Evolutionary conservation across 2,888 invertebrate species (phyloP), one percentile per base, ranked within the genome.

Genomic region (Hoplodrina blanda): DNA sequence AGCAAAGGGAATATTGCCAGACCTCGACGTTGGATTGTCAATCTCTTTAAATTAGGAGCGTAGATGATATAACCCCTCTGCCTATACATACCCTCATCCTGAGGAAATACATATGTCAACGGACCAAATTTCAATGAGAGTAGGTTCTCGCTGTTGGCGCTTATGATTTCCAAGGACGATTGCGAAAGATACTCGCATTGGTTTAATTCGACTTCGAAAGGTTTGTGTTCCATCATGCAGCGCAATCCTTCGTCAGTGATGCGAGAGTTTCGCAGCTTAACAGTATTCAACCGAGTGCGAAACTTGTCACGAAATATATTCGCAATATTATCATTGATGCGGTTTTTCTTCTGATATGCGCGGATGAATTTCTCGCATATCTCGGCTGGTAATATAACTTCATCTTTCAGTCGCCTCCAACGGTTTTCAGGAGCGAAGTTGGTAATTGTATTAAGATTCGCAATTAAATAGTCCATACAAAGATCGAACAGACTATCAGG

Each of bases 231-330:
- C 91, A 98, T 94, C 19, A 99, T 93, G 63, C 97, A 97, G 81
- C 96, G 96, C 61, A 99, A 93, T 69, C 98, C 97, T 73, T 96
- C 94, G 89, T 98, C 97, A 13, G 97, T 97, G 56, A 99, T 96
- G 52, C 96, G 96, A 33, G 98, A 97, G 88, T 98, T 97, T 63
- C 97, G 96, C 80, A 99, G 94, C 87, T 96, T 97, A 15, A 98
- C 97, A 70, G 96, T 95, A 85, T 97, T 97, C 59, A 98, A 92
- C 67, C 97, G 96, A 15, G 98, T 98, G 41, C 96, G 96, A 52
- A 91, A 89, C n/a, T 96, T 96, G 89, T 98, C 97, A 78, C 96
- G 94, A 89, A 98, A 98, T 82, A 98, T 95, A 82, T 97, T 96
- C 15, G 98, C 96, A 87, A 98, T 97, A 81, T 96, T 96, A 84